phyloP scores from a whole-genome alignment of 2,113 vertebrate species.

The Myocastor coypus region DNA sequence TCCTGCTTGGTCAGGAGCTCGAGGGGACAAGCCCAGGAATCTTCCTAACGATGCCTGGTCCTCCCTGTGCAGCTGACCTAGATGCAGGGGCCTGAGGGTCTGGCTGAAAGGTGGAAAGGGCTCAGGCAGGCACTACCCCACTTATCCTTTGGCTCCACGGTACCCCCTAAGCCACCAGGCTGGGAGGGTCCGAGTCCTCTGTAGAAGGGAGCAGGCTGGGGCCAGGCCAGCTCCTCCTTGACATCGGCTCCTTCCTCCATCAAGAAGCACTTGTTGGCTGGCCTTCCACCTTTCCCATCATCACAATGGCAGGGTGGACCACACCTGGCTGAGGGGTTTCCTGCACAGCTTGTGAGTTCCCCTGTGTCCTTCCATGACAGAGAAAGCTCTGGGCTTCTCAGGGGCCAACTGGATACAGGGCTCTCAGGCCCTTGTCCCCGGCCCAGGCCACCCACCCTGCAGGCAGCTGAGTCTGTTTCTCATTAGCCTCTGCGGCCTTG shows the following conservation, averaged over 20 bases:
- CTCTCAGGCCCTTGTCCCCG: not conserved
- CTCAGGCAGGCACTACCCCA: not conserved
- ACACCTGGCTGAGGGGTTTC: not conserved
- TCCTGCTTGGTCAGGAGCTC: not conserved
- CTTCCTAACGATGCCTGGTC: not conserved
- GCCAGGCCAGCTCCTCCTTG: not conserved
- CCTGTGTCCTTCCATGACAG: not conserved
- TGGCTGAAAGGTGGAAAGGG: not conserved
- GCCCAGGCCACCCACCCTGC: not conserved
- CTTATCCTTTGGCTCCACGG: not conserved
- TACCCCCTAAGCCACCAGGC: not conserved
- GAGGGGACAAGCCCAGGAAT: not conserved
- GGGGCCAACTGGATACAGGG: not conserved
- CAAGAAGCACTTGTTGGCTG: not conserved
- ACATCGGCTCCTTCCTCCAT: not conserved
- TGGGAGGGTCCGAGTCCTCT: not conserved
- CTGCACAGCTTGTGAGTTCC: not conserved
- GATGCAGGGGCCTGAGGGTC: not conserved
- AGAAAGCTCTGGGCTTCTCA: not conserved
- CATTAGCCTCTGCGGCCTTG: slow-evolving; percentile 61
- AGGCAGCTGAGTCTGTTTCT: slow-evolving; percentile 58
- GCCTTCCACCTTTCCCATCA: not conserved
- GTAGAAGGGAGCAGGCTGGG: not conserved
- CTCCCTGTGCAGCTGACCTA: no score
- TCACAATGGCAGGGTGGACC: not conserved